Base-by-base conservation (phyloP, 2,797 vertebrate genomes). In the Hippoglossus hippoglossus region DNA sequence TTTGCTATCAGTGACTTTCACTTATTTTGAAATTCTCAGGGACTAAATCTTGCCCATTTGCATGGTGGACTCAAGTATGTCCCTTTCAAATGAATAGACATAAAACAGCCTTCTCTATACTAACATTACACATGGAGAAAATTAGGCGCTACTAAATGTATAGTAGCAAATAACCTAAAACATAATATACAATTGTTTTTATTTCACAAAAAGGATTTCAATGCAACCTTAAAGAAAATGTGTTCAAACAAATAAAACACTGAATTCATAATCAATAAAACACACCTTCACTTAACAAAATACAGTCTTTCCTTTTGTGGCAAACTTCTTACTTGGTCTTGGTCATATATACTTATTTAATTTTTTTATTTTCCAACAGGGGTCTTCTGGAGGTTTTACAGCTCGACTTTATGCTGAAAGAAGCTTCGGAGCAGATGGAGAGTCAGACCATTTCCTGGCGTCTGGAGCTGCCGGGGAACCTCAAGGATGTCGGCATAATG, bases 311-410 rank as follows among this genome's bases (percentile, higher is more conserved):
- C 13, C 25, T 21, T 50, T 11, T 50, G 10, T 22, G 10, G 11
- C 21, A 2, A 22, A 5, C 2, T 6, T 12, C 22, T 7, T 25
- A 24, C 39, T 18, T 18, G 41, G 1, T 44, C 16, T 44, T 18
- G 41, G 11, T 4, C 12, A 39, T 13, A 39, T 39, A 12, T 31
- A 31, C 28, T 39, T 58, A 8, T 71, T 60, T 71, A 31, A 31
- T 36, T 6, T 15, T 26, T 26, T 9, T 56, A 0, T 87, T 34
- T 74, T 44, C 67, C 46, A 62, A 74, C 87, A 94, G 94, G 77
- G 93, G 94, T 62, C 93, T 95, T 41, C 73, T 94, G 69, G 94
- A 95, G 75, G 89, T 95, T 65, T 78, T 95, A 25, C 94, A 95
- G 54, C 78, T 95, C 81, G 94, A 95, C 82, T 94, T 94, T 78